Conservation (phyloP, 2,797 vertebrate species). For the Pseudochirops cupreus region DNA sequence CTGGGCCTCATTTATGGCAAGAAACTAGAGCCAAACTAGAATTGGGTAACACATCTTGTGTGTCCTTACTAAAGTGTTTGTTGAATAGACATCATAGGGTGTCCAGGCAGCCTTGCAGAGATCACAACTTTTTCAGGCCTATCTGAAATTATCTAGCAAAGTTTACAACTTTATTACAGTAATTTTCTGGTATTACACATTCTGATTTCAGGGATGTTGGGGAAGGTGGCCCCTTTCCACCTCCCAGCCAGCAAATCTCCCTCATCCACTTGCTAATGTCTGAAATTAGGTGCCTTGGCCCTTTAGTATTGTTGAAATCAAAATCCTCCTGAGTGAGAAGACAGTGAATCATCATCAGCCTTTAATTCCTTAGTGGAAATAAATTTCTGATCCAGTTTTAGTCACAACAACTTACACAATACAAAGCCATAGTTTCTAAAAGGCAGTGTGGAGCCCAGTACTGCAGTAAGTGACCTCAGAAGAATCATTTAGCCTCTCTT, state of each 20-base stretch:
- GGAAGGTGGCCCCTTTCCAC: neutral
- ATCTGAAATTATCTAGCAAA: conserved; percentile 60
- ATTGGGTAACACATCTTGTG: neutral
- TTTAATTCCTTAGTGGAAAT: neutral
- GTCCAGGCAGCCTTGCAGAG: conserved; percentile 27
- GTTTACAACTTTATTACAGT: conserved; percentile 27
- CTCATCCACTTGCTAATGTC: neutral
- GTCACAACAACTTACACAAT: neutral
- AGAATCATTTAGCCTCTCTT: neutral
- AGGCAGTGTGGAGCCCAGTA: neutral
- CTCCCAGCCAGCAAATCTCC: neutral
- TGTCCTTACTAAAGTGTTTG: neutral
- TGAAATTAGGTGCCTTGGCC: neutral
- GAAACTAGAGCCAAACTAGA: neutral
- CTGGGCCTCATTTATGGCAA: conserved; percentile 22
- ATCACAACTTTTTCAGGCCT: conserved; percentile 50
- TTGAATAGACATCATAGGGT: neutral
- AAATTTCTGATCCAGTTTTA: neutral
- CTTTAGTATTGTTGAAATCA: neutral
- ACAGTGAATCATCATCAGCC: neutral
- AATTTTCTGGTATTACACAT: neutral
- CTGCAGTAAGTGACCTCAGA: neutral
- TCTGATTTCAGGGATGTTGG: conserved; percentile 24
- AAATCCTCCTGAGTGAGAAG: neutral
- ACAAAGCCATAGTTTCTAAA: neutral